These are phyloP conservation scores for Lepus europaeus DNA, from an alignment of 2,113 vertebrate species.

Conservation along the genomic window DNA sequence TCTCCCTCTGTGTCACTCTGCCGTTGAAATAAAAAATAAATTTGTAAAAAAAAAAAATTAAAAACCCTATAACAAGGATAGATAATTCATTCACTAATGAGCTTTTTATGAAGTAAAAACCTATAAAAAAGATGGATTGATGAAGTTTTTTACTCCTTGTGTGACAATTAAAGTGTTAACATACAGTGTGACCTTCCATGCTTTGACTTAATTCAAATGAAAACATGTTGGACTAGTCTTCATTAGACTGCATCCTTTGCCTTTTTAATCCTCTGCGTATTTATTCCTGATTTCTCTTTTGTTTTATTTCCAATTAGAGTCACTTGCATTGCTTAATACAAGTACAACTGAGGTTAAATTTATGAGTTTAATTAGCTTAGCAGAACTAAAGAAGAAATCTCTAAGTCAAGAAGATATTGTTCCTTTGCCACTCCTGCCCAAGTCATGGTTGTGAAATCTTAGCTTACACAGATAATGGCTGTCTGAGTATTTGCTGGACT, in stretches of 20 bases:
- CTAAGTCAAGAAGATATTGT: neutral
- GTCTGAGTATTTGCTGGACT: neutral
- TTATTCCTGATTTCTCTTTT: constrained; percentile 1
- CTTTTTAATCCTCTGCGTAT: neutral
- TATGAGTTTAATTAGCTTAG: neutral
- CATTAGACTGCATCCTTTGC: neutral
- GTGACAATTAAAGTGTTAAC: neutral
- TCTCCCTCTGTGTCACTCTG: no score
- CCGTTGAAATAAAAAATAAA: no score
- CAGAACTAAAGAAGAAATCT: neutral
- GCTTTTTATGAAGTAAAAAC: constrained; percentile 1
- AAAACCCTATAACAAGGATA: neutral
- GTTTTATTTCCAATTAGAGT: neutral
- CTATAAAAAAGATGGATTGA: neutral
- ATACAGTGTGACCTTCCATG: neutral
- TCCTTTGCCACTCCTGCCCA: neutral
- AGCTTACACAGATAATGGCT: neutral
- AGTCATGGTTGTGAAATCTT: neutral
- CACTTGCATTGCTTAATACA: neutral
- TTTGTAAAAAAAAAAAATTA: no score
- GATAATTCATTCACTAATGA: neutral
- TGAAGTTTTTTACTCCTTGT: neutral
- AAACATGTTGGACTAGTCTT: neutral
- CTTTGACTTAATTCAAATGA: neutral
- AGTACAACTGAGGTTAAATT: neutral